Evolutionary conservation across 2,113 vertebrate genomes (phyloP).

Genomic region (Lophotis ruficrista): DNA sequence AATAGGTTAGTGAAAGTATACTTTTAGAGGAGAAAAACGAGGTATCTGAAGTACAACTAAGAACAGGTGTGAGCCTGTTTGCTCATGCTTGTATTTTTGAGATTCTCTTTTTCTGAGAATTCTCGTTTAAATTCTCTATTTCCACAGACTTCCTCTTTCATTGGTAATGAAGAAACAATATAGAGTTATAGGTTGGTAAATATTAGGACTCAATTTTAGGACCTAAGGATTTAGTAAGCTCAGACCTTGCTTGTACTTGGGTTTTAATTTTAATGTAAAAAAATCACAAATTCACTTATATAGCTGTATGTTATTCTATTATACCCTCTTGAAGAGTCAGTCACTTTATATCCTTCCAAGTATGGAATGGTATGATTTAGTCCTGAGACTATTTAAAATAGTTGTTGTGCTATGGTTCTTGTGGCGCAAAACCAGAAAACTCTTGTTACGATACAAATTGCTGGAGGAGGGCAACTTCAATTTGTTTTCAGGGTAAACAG

Average conservation of each 20-base stretch:
- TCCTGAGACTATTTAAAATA: background rate
- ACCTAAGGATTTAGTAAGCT: background rate
- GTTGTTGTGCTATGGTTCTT: background rate
- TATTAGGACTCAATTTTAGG: background rate
- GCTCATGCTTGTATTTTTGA: background rate
- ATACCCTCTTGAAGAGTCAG: background rate
- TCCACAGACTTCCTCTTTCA: background rate
- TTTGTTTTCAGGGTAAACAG: background rate
- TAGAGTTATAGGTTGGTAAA: background rate
- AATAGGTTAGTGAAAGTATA: conserved; percentile 2
- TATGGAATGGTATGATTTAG: background rate
- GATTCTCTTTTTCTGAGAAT: background rate
- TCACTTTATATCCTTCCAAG: background rate
- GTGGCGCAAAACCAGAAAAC: background rate
- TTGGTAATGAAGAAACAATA: background rate
- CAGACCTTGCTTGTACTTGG: background rate
- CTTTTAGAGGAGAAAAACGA: background rate
- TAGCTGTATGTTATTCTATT: background rate
- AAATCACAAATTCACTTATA: background rate
- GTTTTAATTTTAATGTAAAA: background rate
- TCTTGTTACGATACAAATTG: background rate
- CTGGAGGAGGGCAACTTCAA: background rate
- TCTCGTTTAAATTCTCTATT: background rate
- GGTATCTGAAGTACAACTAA: background rate
- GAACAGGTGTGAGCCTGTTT: background rate